Evolutionary conservation across 2,888 invertebrate genomes (phyloP).

Genomic region (Cyaniris semiargus): DNA sequence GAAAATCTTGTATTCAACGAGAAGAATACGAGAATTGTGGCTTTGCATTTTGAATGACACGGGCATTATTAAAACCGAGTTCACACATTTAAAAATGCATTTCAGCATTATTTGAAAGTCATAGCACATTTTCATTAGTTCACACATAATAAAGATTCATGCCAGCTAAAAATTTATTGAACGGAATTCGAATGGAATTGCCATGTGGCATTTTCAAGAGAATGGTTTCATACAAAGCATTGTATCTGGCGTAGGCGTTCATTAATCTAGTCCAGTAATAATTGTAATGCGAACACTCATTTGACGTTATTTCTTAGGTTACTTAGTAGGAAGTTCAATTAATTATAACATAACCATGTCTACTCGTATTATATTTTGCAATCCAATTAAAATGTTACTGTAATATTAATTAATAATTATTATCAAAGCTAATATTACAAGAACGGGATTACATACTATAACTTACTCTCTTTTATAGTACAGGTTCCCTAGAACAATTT

Average conservation of each 20-base stretch:
- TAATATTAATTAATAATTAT: too few relatives aligned
- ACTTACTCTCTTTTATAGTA: too few relatives aligned
- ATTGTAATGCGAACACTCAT: background rate
- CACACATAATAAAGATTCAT: conserved; percentile 28
- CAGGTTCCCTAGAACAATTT: too few relatives aligned
- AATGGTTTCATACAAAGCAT: conserved; percentile 23
- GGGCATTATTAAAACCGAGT: background rate
- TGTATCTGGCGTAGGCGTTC: background rate
- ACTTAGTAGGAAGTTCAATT: background rate
- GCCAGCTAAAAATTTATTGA: conserved; percentile 27
- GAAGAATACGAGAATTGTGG: background rate
- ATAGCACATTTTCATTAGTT: conserved; percentile 23
- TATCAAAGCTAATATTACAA: too few relatives aligned
- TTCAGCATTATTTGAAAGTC: conserved; percentile 13
- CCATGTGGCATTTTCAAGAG: conserved; percentile 26
- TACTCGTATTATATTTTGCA: too few relatives aligned
- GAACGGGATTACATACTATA: too few relatives aligned
- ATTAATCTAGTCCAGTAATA: conserved; percentile 21
- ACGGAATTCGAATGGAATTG: conserved; percentile 27
- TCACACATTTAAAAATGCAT: background rate
- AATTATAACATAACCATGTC: too few relatives aligned
- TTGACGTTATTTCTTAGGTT: background rate
- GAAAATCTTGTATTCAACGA: background rate
- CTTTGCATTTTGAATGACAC: background rate
- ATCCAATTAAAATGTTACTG: too few relatives aligned